Percentiles rank a stretch among this genome's conserved stretches.
These are phyloP conservation scores for Kryphioiulus occultus DNA, from an alignment of 2,888 invertebrate genomes.

Conservation along the genomic window DNA sequence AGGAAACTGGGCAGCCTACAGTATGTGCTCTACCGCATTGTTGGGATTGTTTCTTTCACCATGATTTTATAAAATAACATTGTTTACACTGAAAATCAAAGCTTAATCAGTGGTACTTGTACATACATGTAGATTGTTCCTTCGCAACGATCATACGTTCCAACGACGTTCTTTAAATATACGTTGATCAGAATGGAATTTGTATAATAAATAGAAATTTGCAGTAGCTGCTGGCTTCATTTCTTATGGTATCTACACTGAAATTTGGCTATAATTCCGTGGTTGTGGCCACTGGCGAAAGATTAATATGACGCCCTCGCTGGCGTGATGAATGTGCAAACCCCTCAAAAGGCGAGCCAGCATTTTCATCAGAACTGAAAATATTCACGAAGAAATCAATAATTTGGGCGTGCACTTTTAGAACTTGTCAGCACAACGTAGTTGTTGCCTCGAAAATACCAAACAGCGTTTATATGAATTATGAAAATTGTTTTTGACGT, in stretches of 20 bases:
- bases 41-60: neutral
- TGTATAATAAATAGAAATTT: conserved; percentile 44
- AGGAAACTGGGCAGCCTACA: neutral
- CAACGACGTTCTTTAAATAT: neutral
- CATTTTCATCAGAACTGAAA: conserved; percentile 47
- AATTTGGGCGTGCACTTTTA: neutral
- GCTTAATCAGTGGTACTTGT: neutral
- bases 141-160: neutral
- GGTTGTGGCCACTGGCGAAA: conserved; percentile 46
- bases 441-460: neutral
- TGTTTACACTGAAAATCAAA: neutral
- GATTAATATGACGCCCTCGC: neutral
- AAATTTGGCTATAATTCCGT: conserved; percentile 43
- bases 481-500: neutral
- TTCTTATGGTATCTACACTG: conserved; percentile 14
- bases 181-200: neutral
- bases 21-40: neutral
- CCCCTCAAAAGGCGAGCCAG: conserved; percentile 35
- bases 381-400: neutral
- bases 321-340: neutral
- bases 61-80: neutral
- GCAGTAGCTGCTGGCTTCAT: neutral
- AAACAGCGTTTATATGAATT: neutral
- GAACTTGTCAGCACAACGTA: neutral
- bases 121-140: neutral